phyloP scores from a whole-genome alignment of 2,797 vertebrate species.

The Zalophus californianus region DNA sequence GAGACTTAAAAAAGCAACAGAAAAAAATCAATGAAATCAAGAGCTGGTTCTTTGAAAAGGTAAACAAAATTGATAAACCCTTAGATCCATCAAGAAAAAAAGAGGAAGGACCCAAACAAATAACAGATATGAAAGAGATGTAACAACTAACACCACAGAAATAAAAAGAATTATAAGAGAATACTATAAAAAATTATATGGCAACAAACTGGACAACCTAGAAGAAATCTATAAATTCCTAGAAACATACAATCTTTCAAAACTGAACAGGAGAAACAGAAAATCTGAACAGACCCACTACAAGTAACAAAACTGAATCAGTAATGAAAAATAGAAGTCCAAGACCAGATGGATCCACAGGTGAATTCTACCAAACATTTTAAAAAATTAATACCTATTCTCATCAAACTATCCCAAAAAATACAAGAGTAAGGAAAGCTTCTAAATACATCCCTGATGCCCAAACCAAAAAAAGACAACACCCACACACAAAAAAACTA shows the following conservation, averaged over 20 bases:
- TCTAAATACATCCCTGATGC: background rate
- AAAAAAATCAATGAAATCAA: background rate
- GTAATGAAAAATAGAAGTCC: background rate
- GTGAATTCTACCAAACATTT: background rate
- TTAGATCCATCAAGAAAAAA: background rate
- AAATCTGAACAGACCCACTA: background rate
- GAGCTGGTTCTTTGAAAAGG: background rate
- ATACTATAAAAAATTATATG: background rate
- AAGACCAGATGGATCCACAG: background rate
- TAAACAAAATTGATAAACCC: background rate
- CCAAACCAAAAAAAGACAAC: background rate
- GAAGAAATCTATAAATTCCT: background rate
- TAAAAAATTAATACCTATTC: background rate
- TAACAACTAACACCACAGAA: background rate
- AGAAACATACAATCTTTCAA: background rate
- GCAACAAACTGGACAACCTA: background rate
- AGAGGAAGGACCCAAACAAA: background rate
- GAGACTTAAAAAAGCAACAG: background rate
- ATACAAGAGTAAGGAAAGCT: background rate
- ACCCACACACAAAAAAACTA: background rate
- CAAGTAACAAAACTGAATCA: background rate
- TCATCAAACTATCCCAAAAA: background rate
- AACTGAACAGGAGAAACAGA: background rate
- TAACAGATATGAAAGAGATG: background rate
- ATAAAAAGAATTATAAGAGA: background rate